Evolutionary conservation across 2,888 invertebrate species (phyloP).

Genomic region (Drosophila trichaetosa): DNA sequence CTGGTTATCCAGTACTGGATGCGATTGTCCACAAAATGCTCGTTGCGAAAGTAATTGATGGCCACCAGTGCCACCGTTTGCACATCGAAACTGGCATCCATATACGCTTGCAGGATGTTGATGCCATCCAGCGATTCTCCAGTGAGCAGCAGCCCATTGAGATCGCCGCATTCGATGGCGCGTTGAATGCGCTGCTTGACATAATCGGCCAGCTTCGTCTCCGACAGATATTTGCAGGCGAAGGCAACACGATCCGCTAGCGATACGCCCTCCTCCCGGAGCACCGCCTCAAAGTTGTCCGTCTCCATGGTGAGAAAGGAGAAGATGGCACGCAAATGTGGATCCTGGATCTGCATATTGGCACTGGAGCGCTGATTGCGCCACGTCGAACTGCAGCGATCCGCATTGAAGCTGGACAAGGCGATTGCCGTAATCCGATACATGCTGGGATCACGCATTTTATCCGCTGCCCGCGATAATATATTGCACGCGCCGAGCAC

Average conservation of each 20-base stretch:
- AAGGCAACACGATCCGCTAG: constrained; percentile 96
- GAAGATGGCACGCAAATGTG: constrained; percentile 96
- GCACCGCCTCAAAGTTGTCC: constrained; percentile 90
- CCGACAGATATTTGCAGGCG: constrained; percentile 93
- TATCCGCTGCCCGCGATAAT: constrained; percentile 90
- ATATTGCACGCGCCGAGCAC: constrained; percentile 94
- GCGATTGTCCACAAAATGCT: constrained; percentile 87
- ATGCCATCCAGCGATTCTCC: constrained; percentile 92
- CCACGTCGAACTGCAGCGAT: constrained; percentile 91
- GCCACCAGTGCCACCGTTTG: constrained; percentile 94
- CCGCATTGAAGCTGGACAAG: constrained; percentile 93
- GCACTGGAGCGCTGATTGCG: constrained; percentile 90
- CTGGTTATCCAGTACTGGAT: constrained; percentile 91
- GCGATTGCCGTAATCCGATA: constrained; percentile 89
- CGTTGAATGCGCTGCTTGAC: constrained; percentile 89
- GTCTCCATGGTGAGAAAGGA: constrained; percentile 94
- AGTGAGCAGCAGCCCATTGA: constrained; percentile 94
- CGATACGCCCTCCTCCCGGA: constrained; percentile 93
- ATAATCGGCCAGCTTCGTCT: constrained; percentile 91
- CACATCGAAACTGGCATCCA: constrained; percentile 95
- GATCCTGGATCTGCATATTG: constrained; percentile 92
- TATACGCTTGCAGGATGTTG: constrained; percentile 89
- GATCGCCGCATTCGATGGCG: constrained; percentile 91
- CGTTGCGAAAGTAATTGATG: constrained; percentile 91
- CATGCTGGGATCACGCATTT: constrained; percentile 82